phyloP scores from a whole-genome alignment of 2,113 vertebrate genomes.

The Chionis minor region DNA sequence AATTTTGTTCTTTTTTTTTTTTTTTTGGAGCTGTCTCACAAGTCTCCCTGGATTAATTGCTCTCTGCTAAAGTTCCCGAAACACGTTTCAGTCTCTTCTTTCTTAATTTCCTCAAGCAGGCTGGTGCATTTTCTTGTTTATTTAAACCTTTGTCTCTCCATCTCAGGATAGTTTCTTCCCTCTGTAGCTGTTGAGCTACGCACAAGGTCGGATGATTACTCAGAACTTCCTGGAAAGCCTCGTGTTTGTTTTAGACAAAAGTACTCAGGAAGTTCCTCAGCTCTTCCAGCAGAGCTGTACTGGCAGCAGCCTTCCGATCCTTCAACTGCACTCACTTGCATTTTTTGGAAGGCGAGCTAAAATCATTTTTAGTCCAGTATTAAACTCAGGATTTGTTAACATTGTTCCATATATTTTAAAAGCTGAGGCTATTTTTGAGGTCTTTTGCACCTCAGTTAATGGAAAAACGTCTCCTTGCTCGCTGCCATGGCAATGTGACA shows the following conservation, averaged over 20 bases:
- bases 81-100: background rate
- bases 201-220: slow-evolving; percentile 55
- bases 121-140: background rate
- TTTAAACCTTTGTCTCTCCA: background rate
- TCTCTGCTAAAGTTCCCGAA: background rate
- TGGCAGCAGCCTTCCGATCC: background rate
- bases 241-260: slow-evolving; percentile 22
- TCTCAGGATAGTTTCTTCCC: background rate
- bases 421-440: background rate
- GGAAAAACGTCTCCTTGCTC: background rate
- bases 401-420: background rate
- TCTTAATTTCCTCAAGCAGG: background rate
- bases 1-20: background rate
- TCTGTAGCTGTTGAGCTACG: slow-evolving; percentile 24
- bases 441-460: background rate
- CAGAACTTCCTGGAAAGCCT: slow-evolving; percentile 67
- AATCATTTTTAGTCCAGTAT: background rate
- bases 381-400: background rate
- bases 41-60: background rate
- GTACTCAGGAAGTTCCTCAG: slow-evolving; percentile 32
- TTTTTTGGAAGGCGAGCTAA: background rate
- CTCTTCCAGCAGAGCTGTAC: background rate
- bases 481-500: background rate
- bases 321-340: background rate
- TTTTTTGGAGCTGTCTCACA: background rate